phyloP scores from a whole-genome alignment of 2,888 invertebrate genomes.

The Eilema depressum region DNA sequence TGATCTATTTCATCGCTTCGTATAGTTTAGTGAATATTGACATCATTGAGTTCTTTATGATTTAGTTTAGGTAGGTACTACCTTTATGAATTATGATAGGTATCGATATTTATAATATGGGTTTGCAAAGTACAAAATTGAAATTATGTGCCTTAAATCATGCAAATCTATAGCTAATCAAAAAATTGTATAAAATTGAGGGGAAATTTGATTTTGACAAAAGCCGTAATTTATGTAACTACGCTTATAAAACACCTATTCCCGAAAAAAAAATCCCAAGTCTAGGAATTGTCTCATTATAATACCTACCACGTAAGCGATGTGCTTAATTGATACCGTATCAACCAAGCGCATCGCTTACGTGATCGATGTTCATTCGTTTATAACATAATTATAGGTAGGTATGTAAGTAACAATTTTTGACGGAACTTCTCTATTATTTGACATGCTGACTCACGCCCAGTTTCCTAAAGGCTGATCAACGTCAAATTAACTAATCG shows the following conservation, averaged over 20 bases:
- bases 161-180: not conserved
- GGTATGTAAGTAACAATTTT: no score
- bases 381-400: not conserved
- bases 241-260: not conserved
- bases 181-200: not conserved
- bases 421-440: not conserved
- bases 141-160: not conserved
- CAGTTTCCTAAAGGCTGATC: no score
- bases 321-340: no score
- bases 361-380: not conserved
- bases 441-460: no score
- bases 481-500: no score
- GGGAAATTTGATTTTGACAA: not conserved
- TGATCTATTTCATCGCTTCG: slow-evolving; percentile 25
- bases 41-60: not conserved
- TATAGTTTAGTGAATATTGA: slow-evolving; percentile 7
- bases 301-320: no score
- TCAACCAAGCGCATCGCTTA: not conserved
- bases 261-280: not conserved
- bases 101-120: not conserved
- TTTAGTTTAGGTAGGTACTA: not conserved
- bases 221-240: not conserved
- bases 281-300: not conserved
- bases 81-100: not conserved
- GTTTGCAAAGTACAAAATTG: not conserved